phyloP scores from a whole-genome alignment of 2,888 invertebrate species.

The Diaphora mendica region DNA sequence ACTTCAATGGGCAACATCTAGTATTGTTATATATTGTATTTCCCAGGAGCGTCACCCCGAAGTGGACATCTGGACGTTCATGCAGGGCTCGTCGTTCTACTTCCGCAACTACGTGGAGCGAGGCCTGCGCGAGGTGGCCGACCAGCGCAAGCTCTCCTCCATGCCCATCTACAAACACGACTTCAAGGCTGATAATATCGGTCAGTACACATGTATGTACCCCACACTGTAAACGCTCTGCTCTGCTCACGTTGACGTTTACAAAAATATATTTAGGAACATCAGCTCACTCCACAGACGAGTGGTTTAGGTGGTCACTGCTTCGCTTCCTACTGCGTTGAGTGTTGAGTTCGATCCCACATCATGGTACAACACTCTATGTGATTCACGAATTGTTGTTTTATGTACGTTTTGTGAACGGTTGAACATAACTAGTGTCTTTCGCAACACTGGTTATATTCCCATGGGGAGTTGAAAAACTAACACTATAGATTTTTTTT shows the following conservation, averaged over 20 bases:
- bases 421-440: too few relatives aligned
- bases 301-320: too few relatives aligned
- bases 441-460: too few relatives aligned
- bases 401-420: too few relatives aligned
- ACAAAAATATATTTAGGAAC: neutral
- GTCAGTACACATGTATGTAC: conserved; percentile 49
- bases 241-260: neutral
- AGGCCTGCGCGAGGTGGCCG: conserved; percentile 87
- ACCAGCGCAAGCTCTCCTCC: conserved; percentile 73
- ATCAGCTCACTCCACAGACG: neutral
- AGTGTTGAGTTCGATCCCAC: too few relatives aligned
- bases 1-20: too few relatives aligned
- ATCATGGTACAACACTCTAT: too few relatives aligned
- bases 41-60: conserved; percentile 91
- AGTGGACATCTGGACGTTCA: conserved; percentile 93
- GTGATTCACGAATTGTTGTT: too few relatives aligned
- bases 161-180: conserved; percentile 75
- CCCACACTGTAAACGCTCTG: neutral
- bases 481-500: neutral
- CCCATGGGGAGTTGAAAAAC: too few relatives aligned
- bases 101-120: conserved; percentile 95
- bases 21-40: neutral
- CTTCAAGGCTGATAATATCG: conserved; percentile 73
- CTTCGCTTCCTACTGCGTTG: too few relatives aligned
- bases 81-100: conserved; percentile 93